Base-by-base conservation (phyloP, 2,888 invertebrate genomes). In the Cryptophagus acutangulus region DNA sequence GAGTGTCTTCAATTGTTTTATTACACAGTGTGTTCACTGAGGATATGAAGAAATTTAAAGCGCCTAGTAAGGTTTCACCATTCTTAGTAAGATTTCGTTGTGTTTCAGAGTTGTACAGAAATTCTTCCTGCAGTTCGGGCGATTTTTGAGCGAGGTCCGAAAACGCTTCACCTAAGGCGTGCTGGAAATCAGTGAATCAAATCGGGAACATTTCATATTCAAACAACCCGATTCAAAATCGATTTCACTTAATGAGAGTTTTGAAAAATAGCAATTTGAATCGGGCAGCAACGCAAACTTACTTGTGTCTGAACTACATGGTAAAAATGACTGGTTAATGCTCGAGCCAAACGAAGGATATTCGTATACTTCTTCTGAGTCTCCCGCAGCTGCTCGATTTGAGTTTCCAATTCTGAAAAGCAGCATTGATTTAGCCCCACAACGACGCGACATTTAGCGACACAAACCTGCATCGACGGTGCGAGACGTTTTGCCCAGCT, bases 1-100 rank as follows among this genome's bases (percentile, higher is more conserved):
- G 70, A 2, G 87, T 96, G 70, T 99, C 97, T 68, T 96, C 95
- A 69, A 99, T 97, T 29, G 96, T 97, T 74, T 95, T 95, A 73
- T 94, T 87, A 71, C 94, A 91, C 59, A 99, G 77, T 12, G 97
- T 99, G 71, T 90, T 87, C 38, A 99, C 87, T 17, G 94, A 89
- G 35, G 90, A 93, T 61, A 90, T 90, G 74, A 99, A 99, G 75
- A 94, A 95, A 69, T 93, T 92, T 58, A 97, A 78, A 50, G 96
- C 95, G 46, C 87, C 88, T 58, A 95, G 71, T 51, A 97, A 74
- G 40, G 89, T 82, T 70, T 96, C 95, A 4, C 95, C 95, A 71
- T 96, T 95, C 70, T 91, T 89, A 16, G 85, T 85, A 45, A 97
- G 74, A 59, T 89, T 88, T 58, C 91, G 81, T 74, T 97, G 95